These are phyloP conservation scores for Drosophila bifasciata DNA, from an alignment of 1,140 invertebrate species.

Conservation along the genomic window DNA sequence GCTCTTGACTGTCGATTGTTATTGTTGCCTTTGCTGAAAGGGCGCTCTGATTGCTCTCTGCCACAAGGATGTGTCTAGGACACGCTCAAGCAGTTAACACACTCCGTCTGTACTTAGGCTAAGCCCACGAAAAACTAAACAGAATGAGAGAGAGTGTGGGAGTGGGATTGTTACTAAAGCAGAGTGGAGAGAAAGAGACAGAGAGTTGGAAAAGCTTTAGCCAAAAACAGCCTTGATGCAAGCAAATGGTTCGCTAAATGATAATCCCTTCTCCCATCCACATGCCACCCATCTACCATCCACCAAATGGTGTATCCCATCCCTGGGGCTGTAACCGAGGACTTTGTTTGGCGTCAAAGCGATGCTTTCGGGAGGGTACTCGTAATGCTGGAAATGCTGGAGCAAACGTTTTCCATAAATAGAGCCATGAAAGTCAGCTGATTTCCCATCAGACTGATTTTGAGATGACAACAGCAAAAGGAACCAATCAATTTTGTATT, in stretches of 20 bases:
- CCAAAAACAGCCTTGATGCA: background rate
- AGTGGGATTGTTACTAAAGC: too few relatives aligned
- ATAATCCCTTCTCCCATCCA: constrained; percentile 21
- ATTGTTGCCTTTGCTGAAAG: constrained; percentile 38
- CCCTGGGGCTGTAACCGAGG: too few relatives aligned
- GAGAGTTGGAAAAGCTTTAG: background rate
- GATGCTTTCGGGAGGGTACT: too few relatives aligned
- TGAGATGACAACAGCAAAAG: background rate
- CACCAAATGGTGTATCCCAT: background rate
- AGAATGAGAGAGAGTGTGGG: too few relatives aligned
- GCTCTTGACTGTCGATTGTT: constrained; percentile 20
- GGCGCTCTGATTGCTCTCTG: constrained; percentile 43
- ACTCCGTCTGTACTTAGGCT: constrained; percentile 42
- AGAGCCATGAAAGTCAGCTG: constrained; percentile 9
- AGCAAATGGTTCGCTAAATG: constrained; percentile 39
- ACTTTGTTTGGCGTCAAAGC: too few relatives aligned
- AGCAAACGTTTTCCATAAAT: constrained; percentile 2
- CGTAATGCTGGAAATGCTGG: background rate
- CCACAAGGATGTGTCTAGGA: constrained; percentile 48
- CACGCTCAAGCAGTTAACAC: constrained; percentile 47
- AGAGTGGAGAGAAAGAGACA: too few relatives aligned
- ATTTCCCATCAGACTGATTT: constrained; percentile 30
- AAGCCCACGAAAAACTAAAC: constrained; percentile 40
- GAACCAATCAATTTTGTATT: background rate
- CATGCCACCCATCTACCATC: background rate